Conservation (phyloP, 2,888 invertebrate species). For the Notodonta dromedarius region DNA sequence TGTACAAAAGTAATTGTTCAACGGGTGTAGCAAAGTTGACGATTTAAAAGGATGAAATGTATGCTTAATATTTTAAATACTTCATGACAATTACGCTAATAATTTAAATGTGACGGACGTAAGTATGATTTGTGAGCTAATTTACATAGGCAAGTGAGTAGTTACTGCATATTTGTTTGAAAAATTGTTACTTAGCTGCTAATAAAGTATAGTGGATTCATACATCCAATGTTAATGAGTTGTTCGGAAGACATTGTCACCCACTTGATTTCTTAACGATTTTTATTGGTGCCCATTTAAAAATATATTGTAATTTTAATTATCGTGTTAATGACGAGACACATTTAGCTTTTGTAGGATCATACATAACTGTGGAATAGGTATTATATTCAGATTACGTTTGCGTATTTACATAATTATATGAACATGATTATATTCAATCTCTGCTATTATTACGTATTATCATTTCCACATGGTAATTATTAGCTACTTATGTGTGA, state of each 20-base stretch:
- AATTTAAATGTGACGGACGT: slow-evolving; percentile 1
- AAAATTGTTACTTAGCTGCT: slow-evolving; percentile 7
- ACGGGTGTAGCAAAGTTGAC: background rate
- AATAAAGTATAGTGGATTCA: background rate
- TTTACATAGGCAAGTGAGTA: background rate
- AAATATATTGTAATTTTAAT: slow-evolving; percentile 2
- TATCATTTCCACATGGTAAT: no score
- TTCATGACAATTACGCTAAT: background rate
- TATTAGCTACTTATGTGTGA: background rate
- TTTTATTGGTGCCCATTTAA: slow-evolving; percentile 29
- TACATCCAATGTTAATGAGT: slow-evolving; percentile 23
- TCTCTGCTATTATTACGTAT: no score
- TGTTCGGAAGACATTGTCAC: slow-evolving; percentile 17
- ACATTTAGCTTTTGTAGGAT: background rate
- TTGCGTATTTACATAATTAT: no score
- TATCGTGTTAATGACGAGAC: background rate
- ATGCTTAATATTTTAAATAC: background rate
- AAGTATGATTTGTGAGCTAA: background rate
- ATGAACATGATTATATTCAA: no score
- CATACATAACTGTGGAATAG: background rate
- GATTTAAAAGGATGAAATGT: background rate
- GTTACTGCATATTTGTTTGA: slow-evolving; percentile 17
- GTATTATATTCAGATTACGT: no score
- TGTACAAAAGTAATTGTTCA: background rate
- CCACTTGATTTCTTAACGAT: slow-evolving; percentile 26